phyloP scores from a whole-genome alignment of 1,140 invertebrate species.

The Phymastichus coffea region DNA sequence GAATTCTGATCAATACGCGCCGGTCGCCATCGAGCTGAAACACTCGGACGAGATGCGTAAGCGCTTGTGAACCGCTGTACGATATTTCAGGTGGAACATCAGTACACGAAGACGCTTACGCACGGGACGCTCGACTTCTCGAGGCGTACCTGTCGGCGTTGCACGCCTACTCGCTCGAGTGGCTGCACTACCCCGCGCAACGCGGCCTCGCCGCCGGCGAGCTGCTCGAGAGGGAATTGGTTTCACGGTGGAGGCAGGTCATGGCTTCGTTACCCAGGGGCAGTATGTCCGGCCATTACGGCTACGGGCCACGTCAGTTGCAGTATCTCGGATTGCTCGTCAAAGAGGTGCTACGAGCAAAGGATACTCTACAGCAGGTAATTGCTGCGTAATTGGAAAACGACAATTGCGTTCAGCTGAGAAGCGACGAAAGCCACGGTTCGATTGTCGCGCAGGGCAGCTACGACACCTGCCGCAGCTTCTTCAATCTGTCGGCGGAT shows the following conservation, averaged over 20 bases:
- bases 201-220: conserved; percentile 8
- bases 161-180: conserved; percentile 31
- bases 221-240: conserved; percentile 38
- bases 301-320: conserved; percentile 52
- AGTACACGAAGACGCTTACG: conserved; percentile 41
- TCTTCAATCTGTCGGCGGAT: conserved; percentile 49
- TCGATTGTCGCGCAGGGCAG: too few species aligned
- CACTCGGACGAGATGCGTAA: too few species aligned
- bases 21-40: too few species aligned
- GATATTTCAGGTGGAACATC: conserved; percentile 36
- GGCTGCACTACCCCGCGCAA: not conserved
- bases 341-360: conserved; percentile 35
- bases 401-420: too few species aligned
- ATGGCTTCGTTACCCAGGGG: conserved; percentile 38
- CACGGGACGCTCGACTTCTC: conserved; percentile 36
- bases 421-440: too few species aligned
- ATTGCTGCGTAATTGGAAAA: not conserved
- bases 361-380: conserved; percentile 34
- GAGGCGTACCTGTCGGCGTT: conserved; percentile 37
- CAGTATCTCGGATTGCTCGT: conserved; percentile 51
- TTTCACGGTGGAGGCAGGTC: conserved; percentile 37
- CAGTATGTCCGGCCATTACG: conserved; percentile 30
- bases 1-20: too few species aligned
- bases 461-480: conserved; percentile 48
- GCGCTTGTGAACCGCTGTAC: too few species aligned